phyloP scores from a whole-genome alignment of 2,888 invertebrate species.

The Athalia rosae region DNA sequence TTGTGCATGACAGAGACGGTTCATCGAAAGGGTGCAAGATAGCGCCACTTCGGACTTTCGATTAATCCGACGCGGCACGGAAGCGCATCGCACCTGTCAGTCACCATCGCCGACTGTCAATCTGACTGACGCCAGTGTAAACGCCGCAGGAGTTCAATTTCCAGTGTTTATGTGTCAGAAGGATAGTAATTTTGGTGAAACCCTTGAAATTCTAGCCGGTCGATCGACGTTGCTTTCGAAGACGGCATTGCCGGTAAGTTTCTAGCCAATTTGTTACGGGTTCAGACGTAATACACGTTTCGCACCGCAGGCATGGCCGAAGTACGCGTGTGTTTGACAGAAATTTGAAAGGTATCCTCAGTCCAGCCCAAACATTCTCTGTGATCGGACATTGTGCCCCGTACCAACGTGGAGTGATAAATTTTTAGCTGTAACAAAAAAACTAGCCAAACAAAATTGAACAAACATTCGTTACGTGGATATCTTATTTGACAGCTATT shows the following conservation, averaged over 20 bases:
- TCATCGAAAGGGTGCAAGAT: slow-evolving; percentile 39
- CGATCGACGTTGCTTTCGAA: neutral
- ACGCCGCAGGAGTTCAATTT: slow-evolving; percentile 14
- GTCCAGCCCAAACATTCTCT: slow-evolving; percentile 16
- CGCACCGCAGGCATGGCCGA: slow-evolving; percentile 53
- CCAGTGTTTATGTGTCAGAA: slow-evolving; percentile 42
- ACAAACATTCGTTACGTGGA: slow-evolving; percentile 4
- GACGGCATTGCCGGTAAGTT: slow-evolving; percentile 43
- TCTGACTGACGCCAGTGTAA: slow-evolving; percentile 62
- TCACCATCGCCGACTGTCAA: slow-evolving; percentile 64
- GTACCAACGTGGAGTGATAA: neutral
- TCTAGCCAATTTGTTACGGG: neutral
- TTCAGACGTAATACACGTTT: slow-evolving; percentile 25
- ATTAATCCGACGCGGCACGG: slow-evolving; percentile 44
- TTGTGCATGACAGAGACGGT: neutral
- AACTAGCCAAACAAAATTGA: neutral
- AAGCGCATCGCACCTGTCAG: slow-evolving; percentile 62
- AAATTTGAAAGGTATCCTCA: slow-evolving; percentile 34
- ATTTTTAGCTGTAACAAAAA: neutral
- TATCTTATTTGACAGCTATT: slow-evolving; percentile 57
- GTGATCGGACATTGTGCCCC: neutral
- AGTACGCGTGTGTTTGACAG: slow-evolving; percentile 49
- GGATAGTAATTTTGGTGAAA: slow-evolving; percentile 29
- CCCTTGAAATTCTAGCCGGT: slow-evolving; percentile 13
- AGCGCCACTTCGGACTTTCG: slow-evolving; percentile 43